Conservation (phyloP, 2,888 invertebrate genomes). For the Eurois occulta region DNA sequence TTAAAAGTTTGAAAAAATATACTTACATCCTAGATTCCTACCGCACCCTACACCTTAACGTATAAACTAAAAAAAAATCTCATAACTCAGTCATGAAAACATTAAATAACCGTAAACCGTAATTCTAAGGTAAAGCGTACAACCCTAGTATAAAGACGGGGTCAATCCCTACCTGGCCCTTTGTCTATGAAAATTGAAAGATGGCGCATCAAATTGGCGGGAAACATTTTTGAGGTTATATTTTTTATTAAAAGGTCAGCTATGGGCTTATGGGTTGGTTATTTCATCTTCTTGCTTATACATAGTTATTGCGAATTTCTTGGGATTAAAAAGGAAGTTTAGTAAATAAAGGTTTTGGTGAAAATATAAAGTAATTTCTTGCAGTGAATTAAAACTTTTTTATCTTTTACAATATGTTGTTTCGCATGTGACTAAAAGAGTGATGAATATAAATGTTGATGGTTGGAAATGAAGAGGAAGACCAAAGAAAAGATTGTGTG, state of each 20-base stretch:
- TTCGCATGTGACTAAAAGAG: too few species aligned
- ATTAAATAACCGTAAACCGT: slow-evolving; percentile 18
- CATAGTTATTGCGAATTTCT: not conserved
- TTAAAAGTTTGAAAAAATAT: not conserved
- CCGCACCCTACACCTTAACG: not conserved
- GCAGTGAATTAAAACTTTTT: not conserved
- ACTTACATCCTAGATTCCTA: not conserved
- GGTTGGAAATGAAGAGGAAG: too few species aligned
- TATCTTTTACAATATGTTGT: not conserved
- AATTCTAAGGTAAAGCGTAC: slow-evolving; percentile 16
- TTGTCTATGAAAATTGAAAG: slow-evolving; percentile 67
- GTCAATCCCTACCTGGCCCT: slow-evolving; percentile 47
- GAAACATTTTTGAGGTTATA: slow-evolving; percentile 43
- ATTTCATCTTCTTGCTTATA: slow-evolving; percentile 15
- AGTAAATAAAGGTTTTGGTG: not conserved
- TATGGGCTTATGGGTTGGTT: slow-evolving; percentile 1
- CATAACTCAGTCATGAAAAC: slow-evolving; percentile 5
- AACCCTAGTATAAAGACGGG: slow-evolving; percentile 20
- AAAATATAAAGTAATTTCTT: slow-evolving; percentile 2
- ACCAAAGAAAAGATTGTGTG: too few species aligned
- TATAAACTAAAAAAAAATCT: not conserved
- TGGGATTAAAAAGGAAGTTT: not conserved
- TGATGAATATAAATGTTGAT: too few species aligned
- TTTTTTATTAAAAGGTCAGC: slow-evolving; percentile 26
- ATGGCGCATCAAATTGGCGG: slow-evolving; percentile 62